Base-by-base conservation (phyloP, 2,888 invertebrate species). In the Andricus curvator region DNA sequence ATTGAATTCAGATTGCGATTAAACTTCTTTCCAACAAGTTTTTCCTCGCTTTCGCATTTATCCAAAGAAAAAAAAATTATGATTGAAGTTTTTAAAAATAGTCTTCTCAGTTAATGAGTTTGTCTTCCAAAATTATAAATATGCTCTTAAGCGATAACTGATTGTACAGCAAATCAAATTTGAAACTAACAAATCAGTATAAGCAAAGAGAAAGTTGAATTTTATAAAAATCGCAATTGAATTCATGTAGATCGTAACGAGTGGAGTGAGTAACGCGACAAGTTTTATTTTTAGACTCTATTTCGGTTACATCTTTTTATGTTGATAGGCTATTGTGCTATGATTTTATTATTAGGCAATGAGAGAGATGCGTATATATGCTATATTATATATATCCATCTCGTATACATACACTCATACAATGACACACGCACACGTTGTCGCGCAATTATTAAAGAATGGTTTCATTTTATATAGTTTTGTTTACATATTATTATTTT, bases 391-490 rank as follows among this genome's bases (percentile, higher is more conserved):
- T 80, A 83, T 51, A 82, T 67, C 15, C 44, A 44, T 44, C 44
- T 48, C 48, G 48, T 48, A 48, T 48, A 17, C 33, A 74, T 68
- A 68, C 48, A 78, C 65, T 77, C 64, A 77, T 68, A 81, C 81
- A 84, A 78, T 15, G 56, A 76, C 60, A 70, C 68, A 81, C 77
- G 83, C 84, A 84, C 85, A 85, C 83, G 84, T 85, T 88, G 86
- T 88, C 86, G 85, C 85, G 86, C 84, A 86, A 87, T 88, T 86
- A 88, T 89, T 88, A 88, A 88, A 87, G 85, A 88, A 85, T 88
- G 87, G 85, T 87, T 89, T 87, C 86, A 89, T 88, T 88, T 90
- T 86, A 92, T 91, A 90, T 92, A 90, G 88, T 88, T 89, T 90
- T 83, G 56, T 86, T 85, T 83, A 80, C 64, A 82, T 86, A 82